Evolutionary conservation across 1,140 invertebrate genomes (phyloP), one percentile per base, ranked within the genome.

Genomic region (Neodiprion virginianus): DNA sequence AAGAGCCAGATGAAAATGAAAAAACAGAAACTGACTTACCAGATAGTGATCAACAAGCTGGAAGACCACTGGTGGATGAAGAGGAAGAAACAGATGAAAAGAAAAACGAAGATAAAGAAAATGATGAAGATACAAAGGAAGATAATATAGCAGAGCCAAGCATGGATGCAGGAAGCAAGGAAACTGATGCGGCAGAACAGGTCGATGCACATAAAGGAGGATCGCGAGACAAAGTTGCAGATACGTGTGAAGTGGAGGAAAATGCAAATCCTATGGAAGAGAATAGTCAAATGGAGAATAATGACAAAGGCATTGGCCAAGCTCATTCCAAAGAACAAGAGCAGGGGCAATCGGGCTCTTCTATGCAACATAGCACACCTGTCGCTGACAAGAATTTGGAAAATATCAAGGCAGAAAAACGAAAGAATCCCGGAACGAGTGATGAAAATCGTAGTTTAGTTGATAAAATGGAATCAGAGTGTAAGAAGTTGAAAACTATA

Each of bases 401-500:
- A 72, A 76, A 84, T 48, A 79, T 78, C 9, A 82, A 82, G 72
- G 74, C 79, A 68, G 82, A 89, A 67, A 88, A 89, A 72, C 84
- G 89, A 66, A 88, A 88, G 72, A 87, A 85, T 76, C 88, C 87
- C 21, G 89, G 89, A 12, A 81, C 90, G 74, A 85, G 87, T 9
- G 87, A 90, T 76, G 85, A 87, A 28, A 84, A 88, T 75, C 84
- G 88, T 48, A 88, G 83, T 75, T 79, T 91, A 61, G 84, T 88
- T 2, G 88, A 91, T 72, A 79, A 82, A 68, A 77, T 80, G 61
- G 84, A 89, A 73, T 86, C 87, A 0, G 77, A 87, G 0, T 80
- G 81, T 82, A 94, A 89, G 79, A 92, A 89, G 78, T 81, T 78
- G 84, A 93, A 88, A 85, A 92, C 84, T 73, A 88, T 87, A 75